A percentile compares a stretch with the other conserved stretches of the same genome.
Evolutionary conservation across 2,888 invertebrate species (phyloP).

Genomic region (Hypolimnas misippus): DNA sequence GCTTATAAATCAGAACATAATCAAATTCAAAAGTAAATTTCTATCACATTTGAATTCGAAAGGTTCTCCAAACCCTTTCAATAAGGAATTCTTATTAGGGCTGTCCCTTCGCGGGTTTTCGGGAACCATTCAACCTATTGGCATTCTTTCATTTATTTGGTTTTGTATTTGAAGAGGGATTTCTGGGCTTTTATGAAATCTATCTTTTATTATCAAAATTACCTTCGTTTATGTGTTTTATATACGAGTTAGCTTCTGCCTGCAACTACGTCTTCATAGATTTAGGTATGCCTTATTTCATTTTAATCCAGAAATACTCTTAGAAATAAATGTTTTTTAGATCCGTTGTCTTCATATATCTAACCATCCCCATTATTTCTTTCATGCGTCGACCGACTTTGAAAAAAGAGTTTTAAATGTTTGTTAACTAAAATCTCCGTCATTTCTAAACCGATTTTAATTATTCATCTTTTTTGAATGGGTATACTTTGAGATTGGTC

Average conservation of each 20-base stretch:
- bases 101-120: constrained; percentile 29
- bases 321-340: no score
- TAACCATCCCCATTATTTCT: no score
- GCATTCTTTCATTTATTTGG: constrained; percentile 29
- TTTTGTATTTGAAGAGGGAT: constrained; percentile 29
- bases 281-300: no score
- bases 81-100: constrained; percentile 28
- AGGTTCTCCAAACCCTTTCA: constrained; percentile 21
- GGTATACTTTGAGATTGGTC: no score
- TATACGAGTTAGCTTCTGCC: background rate
- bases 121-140: constrained; percentile 27
- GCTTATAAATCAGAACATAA: constrained; percentile 5
- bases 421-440: no score
- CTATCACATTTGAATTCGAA: constrained; percentile 25
- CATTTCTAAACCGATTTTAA: no score
- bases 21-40: constrained; percentile 16
- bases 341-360: no score
- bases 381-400: no score
- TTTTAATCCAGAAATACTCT: no score
- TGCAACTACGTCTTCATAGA: background rate
- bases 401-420: no score
- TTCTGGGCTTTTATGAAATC: constrained; percentile 23
- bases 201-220: constrained; percentile 21
- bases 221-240: constrained; percentile 16
- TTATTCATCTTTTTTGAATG: no score